Percentiles rank a stretch among this genome's conserved stretches.
phyloP scores from a whole-genome alignment of 2,797 vertebrate species.

The Odontamblyopus rebecca region DNA sequence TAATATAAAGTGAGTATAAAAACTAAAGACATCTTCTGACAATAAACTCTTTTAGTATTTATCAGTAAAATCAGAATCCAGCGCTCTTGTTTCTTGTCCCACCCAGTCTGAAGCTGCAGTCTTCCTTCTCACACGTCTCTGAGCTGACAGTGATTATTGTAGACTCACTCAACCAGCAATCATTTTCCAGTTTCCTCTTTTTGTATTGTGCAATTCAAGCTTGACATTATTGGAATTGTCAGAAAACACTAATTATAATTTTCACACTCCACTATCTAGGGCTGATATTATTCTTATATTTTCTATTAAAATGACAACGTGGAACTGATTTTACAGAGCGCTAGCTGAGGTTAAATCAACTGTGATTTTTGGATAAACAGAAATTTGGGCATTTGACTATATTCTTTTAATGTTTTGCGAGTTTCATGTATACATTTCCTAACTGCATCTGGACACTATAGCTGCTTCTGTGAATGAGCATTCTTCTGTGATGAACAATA shows the following conservation, averaged over 20 bases:
- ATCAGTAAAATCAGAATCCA: no score
- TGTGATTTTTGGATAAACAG: slow-evolving; percentile 25
- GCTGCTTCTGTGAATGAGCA: no score
- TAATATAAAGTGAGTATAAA: no score
- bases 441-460: no score
- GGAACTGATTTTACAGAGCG: background rate
- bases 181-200: slow-evolving; percentile 4
- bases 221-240: slow-evolving; percentile 16
- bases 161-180: slow-evolving; percentile 10
- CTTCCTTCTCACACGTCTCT: background rate
- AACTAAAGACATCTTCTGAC: background rate
- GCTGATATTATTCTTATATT: slow-evolving; percentile 3
- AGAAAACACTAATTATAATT: slow-evolving; percentile 15
- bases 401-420: background rate
- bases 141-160: slow-evolving; percentile 10
- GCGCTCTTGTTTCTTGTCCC: background rate
- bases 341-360: background rate
- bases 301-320: slow-evolving; percentile 1
- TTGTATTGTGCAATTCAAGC: slow-evolving; percentile 3
- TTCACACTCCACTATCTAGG: slow-evolving; percentile 9
- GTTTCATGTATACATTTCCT: background rate
- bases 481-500: no score
- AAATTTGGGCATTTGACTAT: slow-evolving; percentile 19
- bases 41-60: background rate
- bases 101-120: background rate